A percentile compares a stretch with the other conserved stretches of the same genome.
These are phyloP conservation scores for Phoenicopterus ruber DNA, from an alignment of 2,113 vertebrate genomes.

Conservation along the genomic window DNA sequence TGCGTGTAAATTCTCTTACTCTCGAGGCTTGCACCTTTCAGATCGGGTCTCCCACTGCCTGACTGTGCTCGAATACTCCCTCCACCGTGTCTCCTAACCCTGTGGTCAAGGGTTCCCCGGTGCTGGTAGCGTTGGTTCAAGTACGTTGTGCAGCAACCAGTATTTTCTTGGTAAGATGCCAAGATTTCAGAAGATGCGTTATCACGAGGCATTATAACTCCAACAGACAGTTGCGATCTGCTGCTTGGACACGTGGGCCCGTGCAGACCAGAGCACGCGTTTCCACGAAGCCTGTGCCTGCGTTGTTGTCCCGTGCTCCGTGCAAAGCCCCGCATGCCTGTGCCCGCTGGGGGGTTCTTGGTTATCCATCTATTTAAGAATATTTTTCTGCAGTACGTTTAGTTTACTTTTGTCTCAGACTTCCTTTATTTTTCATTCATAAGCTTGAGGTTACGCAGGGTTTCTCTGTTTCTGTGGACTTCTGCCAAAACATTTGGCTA, in stretches of 20 bases:
- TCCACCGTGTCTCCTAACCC: not conserved
- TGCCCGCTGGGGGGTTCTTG: accelerated
- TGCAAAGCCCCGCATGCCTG: not conserved
- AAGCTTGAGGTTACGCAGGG: not conserved
- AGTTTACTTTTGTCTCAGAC: not conserved
- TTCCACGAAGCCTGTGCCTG: not conserved
- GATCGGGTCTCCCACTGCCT: accelerated
- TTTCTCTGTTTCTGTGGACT: not conserved
- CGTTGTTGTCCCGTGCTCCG: accelerated
- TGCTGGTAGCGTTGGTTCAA: not conserved
- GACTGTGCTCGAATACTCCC: not conserved
- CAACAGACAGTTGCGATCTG: not conserved
- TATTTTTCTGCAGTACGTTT: not conserved
- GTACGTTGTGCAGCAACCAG: not conserved
- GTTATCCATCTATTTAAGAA: not conserved
- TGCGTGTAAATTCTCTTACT: not conserved
- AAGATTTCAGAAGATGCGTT: not conserved
- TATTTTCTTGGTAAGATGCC: not conserved
- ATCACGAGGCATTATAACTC: not conserved
- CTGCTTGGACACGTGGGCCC: not conserved
- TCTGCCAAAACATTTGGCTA: not conserved
- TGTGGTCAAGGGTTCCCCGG: not conserved
- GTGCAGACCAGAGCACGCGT: no score
- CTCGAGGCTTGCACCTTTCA: not conserved
- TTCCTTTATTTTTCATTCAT: constrained; percentile 3